Base-by-base conservation (phyloP, 1,140 invertebrate genomes). In the Oedothorax gibbosus region DNA sequence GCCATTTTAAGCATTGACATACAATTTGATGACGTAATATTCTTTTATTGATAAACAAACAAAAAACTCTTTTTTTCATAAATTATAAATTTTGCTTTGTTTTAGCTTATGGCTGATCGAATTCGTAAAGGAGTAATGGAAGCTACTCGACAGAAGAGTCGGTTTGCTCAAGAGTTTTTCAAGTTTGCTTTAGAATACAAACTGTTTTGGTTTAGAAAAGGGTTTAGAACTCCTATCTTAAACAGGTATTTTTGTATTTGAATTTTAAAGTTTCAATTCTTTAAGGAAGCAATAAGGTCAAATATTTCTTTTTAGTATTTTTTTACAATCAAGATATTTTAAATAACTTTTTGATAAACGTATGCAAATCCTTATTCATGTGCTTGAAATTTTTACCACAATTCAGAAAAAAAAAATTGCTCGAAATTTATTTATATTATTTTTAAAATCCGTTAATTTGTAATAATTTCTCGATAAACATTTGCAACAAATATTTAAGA, bases 51-150 rank as follows among this genome's bases (percentile, higher is more conserved):
- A 35, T 35, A 35, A 35, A 35, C 35, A 35, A 35, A 35, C 35
- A 35, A 35, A 35, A 35, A 35, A 35, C 35, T 35, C 35, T 35
- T 35, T 35, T 35, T 35, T 35, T 35, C 35, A 35, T 35, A 2
- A 35, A 35, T 35, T 35, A 5, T 35, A 35, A 35, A 35, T 5
- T 35, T 35, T 57, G 49, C 60, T 18, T 88, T 57, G 7, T 83
- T 85, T 69, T 54, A 89, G 87, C 87, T 90, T 18, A 88, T 91
- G 75, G 88, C 90, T 87, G 90, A 91, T 73, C 85, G 90, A 75
- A 90, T 90, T 50, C 88, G 88, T 72, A 91, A 90, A 79, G 89
- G 88, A 12, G 90, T 90, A 10, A 87, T 85, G 64, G 90, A 90
- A 86, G 89, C 90, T 68, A 88, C 90, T 15, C 87, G 88, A 35